These are phyloP conservation scores for Dendronephthya gigantea DNA, from an alignment of 64 coral and sea anemone genomes.

Conservation along the genomic window DNA sequence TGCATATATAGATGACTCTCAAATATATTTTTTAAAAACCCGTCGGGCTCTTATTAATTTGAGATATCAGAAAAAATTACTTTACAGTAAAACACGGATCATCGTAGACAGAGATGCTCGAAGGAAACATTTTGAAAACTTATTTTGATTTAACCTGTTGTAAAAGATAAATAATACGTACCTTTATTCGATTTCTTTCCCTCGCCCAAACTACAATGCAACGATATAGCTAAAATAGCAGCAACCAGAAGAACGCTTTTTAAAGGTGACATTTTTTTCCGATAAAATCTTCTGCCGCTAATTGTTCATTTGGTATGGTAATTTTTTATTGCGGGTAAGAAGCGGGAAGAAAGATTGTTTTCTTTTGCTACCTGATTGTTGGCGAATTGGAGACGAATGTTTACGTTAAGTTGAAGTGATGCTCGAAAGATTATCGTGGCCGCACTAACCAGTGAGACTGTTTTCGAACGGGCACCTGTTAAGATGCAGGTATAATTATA, in stretches of 20 bases:
- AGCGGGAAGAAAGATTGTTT: neutral
- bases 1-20: too few relatives aligned
- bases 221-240: neutral
- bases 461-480: neutral
- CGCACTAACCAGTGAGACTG: neutral
- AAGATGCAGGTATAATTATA: neutral
- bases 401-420: slow-evolving; percentile 1
- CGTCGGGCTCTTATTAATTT: too few relatives aligned
- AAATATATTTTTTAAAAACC: too few relatives aligned
- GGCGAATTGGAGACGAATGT: neutral
- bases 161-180: neutral
- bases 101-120: too few relatives aligned
- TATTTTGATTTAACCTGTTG: too few relatives aligned
- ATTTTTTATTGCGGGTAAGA: neutral
- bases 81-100: too few relatives aligned
- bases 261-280: neutral
- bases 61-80: too few relatives aligned
- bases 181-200: neutral
- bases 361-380: neutral
- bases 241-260: neutral
- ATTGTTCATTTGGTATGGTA: neutral
- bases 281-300: neutral
- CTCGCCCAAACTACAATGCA: neutral
- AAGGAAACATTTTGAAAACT: too few relatives aligned
- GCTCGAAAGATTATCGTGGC: neutral